Percentiles rank a stretch among this genome's conserved stretches.
These are phyloP conservation scores for Drosophila carrolli DNA, from an alignment of 1,140 invertebrate genomes.

Conservation along the genomic window DNA sequence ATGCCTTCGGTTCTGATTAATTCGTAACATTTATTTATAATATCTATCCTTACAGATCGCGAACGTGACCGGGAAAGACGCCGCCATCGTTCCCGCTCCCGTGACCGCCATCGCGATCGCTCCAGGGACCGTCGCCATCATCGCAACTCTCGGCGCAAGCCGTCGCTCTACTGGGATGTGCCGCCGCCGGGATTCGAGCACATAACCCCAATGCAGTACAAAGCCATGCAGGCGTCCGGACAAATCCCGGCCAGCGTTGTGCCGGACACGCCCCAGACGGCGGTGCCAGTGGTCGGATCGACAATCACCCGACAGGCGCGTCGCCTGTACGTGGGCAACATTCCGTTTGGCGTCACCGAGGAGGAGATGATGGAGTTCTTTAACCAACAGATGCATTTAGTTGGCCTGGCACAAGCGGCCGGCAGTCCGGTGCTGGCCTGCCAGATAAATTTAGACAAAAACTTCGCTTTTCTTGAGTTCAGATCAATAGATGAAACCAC, in stretches of 20 bases:
- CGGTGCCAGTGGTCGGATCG: constrained; percentile 98
- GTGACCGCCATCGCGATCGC: constrained; percentile 68
- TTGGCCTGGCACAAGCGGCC: constrained; percentile 98
- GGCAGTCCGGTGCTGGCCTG: constrained; percentile 99
- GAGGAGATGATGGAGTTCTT: constrained; percentile 99
- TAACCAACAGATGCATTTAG: constrained; percentile 99
- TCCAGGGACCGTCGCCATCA: constrained; percentile 71
- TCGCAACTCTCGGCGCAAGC: constrained; percentile 89
- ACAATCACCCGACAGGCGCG: constrained; percentile 99
- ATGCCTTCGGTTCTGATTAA: not conserved
- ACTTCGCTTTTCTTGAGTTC: constrained; percentile 99
- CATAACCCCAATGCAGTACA: constrained; percentile 96
- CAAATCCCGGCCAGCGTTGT: constrained; percentile 97
- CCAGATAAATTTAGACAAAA: constrained; percentile 99
- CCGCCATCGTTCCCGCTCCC: constrained; percentile 71
- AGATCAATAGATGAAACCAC: constrained; percentile 99
- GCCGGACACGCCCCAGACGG: constrained; percentile 94
- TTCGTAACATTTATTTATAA: not conserved
- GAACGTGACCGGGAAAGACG: constrained; percentile 69
- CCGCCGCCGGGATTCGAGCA: constrained; percentile 99
- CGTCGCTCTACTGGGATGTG: constrained; percentile 99
- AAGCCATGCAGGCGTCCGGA: constrained; percentile 95
- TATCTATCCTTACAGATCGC: constrained; percentile 37
- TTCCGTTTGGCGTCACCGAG: constrained; percentile 99
- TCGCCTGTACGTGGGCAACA: constrained; percentile 98